A percentile compares a stretch with the other conserved stretches of the same genome.
Conservation (phyloP, 2,888 invertebrate species). For the Drosophila paucipuncta region DNA sequence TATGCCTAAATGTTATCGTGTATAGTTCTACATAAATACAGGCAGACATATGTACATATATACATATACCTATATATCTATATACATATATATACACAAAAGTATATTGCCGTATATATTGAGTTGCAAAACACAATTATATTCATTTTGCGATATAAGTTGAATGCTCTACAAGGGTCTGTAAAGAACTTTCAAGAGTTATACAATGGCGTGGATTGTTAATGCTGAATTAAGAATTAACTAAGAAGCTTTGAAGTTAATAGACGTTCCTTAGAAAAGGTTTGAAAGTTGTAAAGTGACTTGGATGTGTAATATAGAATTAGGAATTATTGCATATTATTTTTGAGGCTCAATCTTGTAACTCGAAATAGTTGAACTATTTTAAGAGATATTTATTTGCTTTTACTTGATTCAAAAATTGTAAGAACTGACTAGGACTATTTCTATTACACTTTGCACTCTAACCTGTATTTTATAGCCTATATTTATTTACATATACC, state of each 20-base stretch:
- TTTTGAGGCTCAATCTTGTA: background rate
- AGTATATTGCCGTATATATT: background rate
- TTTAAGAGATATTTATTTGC: background rate
- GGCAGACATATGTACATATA: background rate
- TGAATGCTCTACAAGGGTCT: conserved; percentile 14
- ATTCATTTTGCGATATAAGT: conserved; percentile 2
- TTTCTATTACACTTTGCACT: background rate
- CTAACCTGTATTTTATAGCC: background rate
- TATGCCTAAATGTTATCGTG: conserved; percentile 45
- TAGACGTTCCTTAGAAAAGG: background rate
- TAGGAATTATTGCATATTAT: background rate
- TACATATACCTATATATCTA: background rate
- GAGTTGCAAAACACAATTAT: conserved; percentile 1
- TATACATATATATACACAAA: background rate
- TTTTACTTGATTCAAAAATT: background rate
- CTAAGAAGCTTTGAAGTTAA: background rate
- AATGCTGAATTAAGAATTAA: background rate
- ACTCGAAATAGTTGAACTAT: background rate
- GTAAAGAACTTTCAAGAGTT: background rate
- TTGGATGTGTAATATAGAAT: background rate
- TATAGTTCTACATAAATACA: conserved; percentile 24
- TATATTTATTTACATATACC: too few species aligned
- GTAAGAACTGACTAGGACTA: background rate
- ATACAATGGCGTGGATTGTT: background rate
- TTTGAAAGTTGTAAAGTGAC: background rate